Percentiles rank a stretch among this genome's conserved stretches.
These are phyloP conservation scores for Silurus asotus DNA, from an alignment of 2,113 vertebrate species.

Conservation along the genomic window DNA sequence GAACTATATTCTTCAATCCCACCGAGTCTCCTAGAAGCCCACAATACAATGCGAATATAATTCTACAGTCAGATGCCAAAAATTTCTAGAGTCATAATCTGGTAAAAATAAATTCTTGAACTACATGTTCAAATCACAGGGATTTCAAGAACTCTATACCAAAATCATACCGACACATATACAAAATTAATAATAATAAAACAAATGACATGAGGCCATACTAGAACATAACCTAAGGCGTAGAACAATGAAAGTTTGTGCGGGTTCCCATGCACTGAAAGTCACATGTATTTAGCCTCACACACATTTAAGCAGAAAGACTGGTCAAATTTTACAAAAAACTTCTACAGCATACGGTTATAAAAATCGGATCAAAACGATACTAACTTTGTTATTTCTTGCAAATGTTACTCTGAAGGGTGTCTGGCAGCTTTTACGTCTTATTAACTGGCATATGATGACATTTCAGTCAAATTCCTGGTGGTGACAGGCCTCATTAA, in stretches of 20 bases:
- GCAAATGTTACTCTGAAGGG: not conserved
- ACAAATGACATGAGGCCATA: too few relatives aligned
- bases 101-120: not conserved
- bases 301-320: not conserved
- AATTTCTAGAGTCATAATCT: not conserved
- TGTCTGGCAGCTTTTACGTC: not conserved
- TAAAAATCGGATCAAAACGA: not conserved
- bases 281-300: not conserved
- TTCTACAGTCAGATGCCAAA: not conserved
- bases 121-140: not conserved
- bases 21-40: not conserved
- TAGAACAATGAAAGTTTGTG: not conserved
- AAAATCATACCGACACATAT: not conserved
- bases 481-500: constrained; percentile 14
- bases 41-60: not conserved
- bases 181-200: too few relatives aligned
- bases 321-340: not conserved
- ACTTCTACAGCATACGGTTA: not conserved
- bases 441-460: constrained; percentile 11
- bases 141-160: not conserved
- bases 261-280: not conserved
- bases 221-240: too few relatives aligned
- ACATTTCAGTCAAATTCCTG: constrained; percentile 12
- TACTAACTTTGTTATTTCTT: not conserved
- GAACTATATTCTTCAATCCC: too few relatives aligned